These are phyloP conservation scores for Dryoscopus gambensis DNA, from an alignment of 2,113 vertebrate species.

Conservation along the genomic window DNA sequence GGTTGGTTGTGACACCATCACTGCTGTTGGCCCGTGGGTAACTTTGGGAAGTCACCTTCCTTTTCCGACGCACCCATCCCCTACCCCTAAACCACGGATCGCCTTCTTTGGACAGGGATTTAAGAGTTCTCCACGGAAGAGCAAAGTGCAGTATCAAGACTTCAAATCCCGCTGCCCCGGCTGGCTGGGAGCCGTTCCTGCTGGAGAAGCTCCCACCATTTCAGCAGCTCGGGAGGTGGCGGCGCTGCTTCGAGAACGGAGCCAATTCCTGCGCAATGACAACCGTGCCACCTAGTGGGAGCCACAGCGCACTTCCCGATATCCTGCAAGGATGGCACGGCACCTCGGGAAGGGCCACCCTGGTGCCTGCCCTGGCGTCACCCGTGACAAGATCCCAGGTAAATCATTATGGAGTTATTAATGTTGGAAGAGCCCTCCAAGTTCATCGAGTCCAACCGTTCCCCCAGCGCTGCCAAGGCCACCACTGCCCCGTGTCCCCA, in stretches of 20 bases:
- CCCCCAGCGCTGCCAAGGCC: background rate
- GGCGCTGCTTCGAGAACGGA: background rate
- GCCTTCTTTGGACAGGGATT: background rate
- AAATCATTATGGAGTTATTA: background rate
- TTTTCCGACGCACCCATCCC: fast-evolving
- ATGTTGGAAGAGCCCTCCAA: background rate
- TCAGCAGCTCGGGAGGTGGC: background rate
- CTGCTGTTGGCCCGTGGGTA: background rate
- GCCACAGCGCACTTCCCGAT: background rate
- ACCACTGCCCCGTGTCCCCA: fast-evolving
- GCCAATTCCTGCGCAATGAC: background rate
- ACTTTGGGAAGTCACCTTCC: background rate
- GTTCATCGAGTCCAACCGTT: fast-evolving
- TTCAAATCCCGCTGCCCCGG: background rate
- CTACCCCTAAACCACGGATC: background rate
- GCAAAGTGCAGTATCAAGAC: background rate
- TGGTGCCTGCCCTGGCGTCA: background rate
- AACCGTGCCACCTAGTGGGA: constrained; percentile 46
- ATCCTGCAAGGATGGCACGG: background rate
- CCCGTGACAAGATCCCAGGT: background rate
- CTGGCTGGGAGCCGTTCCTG: background rate
- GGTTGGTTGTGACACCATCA: background rate
- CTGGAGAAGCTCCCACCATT: background rate
- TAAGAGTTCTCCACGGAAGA: background rate
- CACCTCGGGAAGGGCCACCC: background rate